A percentile compares a stretch with the other conserved stretches of the same genome.
phyloP scores from a whole-genome alignment of 2,888 invertebrate species.

The Lepidocyrtinus sp. region DNA sequence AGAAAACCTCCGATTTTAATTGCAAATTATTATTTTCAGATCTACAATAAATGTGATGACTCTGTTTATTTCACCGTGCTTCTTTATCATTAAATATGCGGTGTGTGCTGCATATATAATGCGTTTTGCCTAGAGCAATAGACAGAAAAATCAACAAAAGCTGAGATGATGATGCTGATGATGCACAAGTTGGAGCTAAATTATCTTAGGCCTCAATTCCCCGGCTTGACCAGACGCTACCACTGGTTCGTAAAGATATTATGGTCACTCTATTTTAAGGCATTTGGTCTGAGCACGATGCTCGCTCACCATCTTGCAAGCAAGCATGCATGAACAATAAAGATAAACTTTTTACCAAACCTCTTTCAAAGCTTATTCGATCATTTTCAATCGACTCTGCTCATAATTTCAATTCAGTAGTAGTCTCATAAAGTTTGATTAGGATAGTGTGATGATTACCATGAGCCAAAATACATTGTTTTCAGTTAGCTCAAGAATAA shows the following conservation, averaged over 20 bases:
- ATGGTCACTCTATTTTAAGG: not conserved
- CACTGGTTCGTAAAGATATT: no score
- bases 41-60: not conserved
- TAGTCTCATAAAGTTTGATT: no score
- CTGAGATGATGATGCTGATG: no score
- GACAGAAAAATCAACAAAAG: not conserved
- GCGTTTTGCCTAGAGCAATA: conserved; percentile 33
- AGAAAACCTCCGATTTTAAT: no score
- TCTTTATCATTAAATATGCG: conserved; percentile 21
- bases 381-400: not conserved
- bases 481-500: not conserved
- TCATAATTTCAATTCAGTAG: not conserved
- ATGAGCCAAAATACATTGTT: not conserved
- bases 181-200: no score
- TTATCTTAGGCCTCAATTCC: no score
- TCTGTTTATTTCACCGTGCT: no score
- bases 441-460: conserved; percentile 16
- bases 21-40: conserved; percentile 27
- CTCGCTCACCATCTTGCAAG: not conserved
- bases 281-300: not conserved
- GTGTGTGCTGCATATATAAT: conserved; percentile 38
- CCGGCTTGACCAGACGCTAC: no score
- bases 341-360: no score
- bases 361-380: no score
- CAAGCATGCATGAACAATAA: not conserved